These are phyloP conservation scores for Lysandra bellargus DNA, from an alignment of 2,888 invertebrate species.

Conservation along the genomic window DNA sequence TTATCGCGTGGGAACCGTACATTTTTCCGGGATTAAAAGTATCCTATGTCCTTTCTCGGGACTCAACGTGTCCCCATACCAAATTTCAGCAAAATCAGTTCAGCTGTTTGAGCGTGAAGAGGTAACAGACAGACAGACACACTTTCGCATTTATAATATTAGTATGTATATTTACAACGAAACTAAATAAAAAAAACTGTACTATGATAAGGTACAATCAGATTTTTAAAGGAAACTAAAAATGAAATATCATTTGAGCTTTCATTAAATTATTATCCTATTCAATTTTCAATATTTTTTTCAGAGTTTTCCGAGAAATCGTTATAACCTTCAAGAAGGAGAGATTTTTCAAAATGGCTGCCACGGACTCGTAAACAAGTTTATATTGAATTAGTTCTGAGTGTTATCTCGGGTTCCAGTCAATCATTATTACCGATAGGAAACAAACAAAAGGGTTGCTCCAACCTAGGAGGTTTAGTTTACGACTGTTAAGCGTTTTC, in stretches of 20 bases:
- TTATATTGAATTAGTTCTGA: not conserved
- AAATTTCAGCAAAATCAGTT: too few relatives aligned
- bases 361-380: not conserved
- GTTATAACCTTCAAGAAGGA: not conserved
- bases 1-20: too few relatives aligned
- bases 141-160: too few relatives aligned
- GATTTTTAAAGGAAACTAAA: not conserved
- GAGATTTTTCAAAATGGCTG: not conserved
- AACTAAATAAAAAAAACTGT: not conserved
- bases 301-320: not conserved
- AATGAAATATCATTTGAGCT: not conserved
- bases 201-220: too few relatives aligned
- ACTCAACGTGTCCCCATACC: too few relatives aligned
- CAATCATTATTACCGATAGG: not conserved
- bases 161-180: too few relatives aligned
- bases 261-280: too few relatives aligned
- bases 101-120: too few relatives aligned
- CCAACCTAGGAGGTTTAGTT: not conserved
- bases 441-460: not conserved
- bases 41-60: too few relatives aligned
- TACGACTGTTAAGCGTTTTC: too few relatives aligned
- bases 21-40: too few relatives aligned
- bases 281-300: not conserved
- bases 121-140: too few relatives aligned
- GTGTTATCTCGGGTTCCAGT: not conserved